These are phyloP conservation scores for Nannobrachium achirus DNA, from an alignment of 2,113 vertebrate genomes.

Conservation along the genomic window DNA sequence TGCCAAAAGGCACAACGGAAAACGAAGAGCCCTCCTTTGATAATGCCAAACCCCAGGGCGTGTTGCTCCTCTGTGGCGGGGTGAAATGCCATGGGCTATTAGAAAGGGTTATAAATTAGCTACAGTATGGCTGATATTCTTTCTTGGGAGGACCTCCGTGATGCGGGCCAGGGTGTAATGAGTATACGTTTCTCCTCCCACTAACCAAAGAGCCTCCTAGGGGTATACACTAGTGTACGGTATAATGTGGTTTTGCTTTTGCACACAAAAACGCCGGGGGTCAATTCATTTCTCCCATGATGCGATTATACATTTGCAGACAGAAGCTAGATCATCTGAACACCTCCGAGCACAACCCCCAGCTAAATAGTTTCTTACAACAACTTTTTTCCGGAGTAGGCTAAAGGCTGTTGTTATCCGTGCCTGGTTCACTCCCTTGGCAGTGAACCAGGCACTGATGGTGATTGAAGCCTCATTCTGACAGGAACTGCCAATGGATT, in stretches of 20 bases:
- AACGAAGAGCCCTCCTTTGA: background rate
- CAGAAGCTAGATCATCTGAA: conserved; percentile 20
- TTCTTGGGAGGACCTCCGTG: conserved; percentile 11
- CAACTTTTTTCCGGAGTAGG: conserved; percentile 51
- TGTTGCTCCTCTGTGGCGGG: background rate
- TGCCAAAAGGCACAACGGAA: background rate
- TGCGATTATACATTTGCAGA: conserved; percentile 42
- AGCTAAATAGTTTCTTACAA: conserved; percentile 48
- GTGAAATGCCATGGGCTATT: conserved; percentile 18
- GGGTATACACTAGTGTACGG: conserved; percentile 13
- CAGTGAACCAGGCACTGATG: conserved; percentile 39
- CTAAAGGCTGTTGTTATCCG: conserved; percentile 46
- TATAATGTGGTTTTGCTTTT: conserved; percentile 13
- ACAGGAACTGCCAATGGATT: conserved; percentile 70
- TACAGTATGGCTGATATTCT: conserved; percentile 26
- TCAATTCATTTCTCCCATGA: conserved; percentile 22
- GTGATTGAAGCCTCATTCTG: conserved; percentile 57
- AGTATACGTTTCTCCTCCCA: conserved; percentile 11
- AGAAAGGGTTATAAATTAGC: conserved; percentile 27
- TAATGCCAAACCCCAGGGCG: background rate
- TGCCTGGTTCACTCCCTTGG: conserved; percentile 57
- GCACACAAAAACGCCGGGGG: conserved; percentile 1
- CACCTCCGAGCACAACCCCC: conserved; percentile 20
- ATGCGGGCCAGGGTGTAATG: conserved; percentile 28
- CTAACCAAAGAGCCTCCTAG: conserved; percentile 25